Percentiles rank a stretch among this genome's conserved stretches.
These are phyloP conservation scores for Knipowitschia caucasica DNA, from an alignment of 2,797 vertebrate species.

Conservation along the genomic window DNA sequence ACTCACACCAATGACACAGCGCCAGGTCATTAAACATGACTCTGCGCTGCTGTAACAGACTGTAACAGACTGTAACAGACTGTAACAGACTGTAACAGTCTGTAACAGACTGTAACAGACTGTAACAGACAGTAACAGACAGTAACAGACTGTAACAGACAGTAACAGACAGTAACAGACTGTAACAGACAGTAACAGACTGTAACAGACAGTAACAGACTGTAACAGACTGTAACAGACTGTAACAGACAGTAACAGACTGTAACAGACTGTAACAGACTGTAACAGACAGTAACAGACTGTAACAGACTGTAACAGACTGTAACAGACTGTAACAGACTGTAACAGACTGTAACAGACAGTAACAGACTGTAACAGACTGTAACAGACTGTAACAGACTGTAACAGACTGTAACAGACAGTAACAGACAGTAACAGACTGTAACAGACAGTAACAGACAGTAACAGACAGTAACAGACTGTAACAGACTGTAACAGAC, in stretches of 20 bases:
- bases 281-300: constrained; percentile 14
- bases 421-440: constrained; percentile 14
- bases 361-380: constrained; percentile 16
- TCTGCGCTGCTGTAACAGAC: constrained; percentile 18
- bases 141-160: too few relatives aligned
- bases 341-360: constrained; percentile 16
- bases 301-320: constrained; percentile 16
- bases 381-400: constrained; percentile 16
- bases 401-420: constrained; percentile 16
- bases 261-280: constrained; percentile 16
- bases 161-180: constrained; percentile 14
- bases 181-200: constrained; percentile 14
- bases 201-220: constrained; percentile 14
- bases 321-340: constrained; percentile 16
- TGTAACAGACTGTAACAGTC: constrained; percentile 16
- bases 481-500: constrained; percentile 16
- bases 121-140: too few relatives aligned
- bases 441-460: constrained; percentile 14
- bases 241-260: constrained; percentile 14
- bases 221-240: constrained; percentile 16
- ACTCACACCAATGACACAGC: constrained; percentile 34
- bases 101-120: constrained; percentile 16
- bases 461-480: constrained; percentile 14
- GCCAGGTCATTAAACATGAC: constrained; percentile 24
- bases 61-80: constrained; percentile 14